phyloP scores from a whole-genome alignment of 2,113 vertebrate species.

The Cisticola juncidis region DNA sequence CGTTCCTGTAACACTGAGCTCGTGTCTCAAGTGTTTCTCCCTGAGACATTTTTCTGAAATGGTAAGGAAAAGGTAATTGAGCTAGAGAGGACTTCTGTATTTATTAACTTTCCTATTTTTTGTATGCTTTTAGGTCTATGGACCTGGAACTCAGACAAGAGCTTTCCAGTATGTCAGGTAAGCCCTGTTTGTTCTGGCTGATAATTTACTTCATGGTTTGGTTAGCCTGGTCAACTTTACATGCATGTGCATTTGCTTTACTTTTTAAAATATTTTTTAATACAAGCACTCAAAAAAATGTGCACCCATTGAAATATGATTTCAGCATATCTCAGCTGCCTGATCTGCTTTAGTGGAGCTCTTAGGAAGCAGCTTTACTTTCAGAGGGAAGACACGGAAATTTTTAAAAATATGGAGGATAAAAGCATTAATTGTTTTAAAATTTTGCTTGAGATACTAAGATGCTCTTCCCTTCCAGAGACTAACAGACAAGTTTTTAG shows the following conservation, averaged over 20 bases:
- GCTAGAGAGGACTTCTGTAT: neutral
- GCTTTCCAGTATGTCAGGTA: constrained; percentile 99
- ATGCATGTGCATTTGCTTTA: neutral
- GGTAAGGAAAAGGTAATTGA: neutral
- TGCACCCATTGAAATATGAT: neutral
- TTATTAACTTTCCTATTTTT: neutral
- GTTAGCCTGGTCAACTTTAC: neutral
- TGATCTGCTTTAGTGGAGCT: neutral
- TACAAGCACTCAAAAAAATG: neutral
- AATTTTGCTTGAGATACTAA: neutral
- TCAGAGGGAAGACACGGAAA: neutral
- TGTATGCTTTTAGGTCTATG: constrained; percentile 84
- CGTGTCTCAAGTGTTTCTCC: neutral
- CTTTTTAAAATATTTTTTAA: neutral
- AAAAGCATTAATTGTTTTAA: neutral
- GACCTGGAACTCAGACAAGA: constrained; percentile 92
- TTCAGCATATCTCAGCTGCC: neutral
- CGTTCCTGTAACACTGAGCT: neutral
- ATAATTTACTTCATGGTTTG: neutral
- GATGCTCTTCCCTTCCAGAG: neutral
- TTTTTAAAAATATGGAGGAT: neutral
- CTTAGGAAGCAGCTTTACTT: neutral
- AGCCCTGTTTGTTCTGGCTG: constrained; percentile 1
- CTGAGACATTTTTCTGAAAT: neutral
- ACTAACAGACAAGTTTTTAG: neutral